Base-by-base conservation (phyloP, 1,140 invertebrate genomes). In the Pogonus chalceus region DNA sequence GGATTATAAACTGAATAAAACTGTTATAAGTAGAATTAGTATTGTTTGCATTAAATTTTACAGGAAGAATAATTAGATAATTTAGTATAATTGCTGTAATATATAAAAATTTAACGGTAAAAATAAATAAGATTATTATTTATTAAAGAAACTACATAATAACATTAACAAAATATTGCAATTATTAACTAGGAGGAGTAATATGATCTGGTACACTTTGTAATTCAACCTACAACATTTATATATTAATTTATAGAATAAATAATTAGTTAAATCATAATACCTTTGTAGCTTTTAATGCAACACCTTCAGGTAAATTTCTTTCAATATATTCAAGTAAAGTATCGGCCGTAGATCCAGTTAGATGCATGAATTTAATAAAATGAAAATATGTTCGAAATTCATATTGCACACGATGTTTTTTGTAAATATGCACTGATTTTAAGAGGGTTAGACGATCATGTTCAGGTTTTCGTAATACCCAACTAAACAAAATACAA, bases 231-330 rank as follows among this genome's bases (percentile, higher is more conserved):
- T 74, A 55, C 10, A 65, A 69, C 35, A 31, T 52, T 58, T 20
- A 48, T 21, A 53, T 26, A 54, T 49, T 49, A 58, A 26, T 7
- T 14, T 52, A 39, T 22, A 43, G 9, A 55, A 56, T 26, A 24
- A 23, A 46, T 31, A 46, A 46, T 16, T 9, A 35, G 22, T 24
- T 43, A 22, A 50, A 49, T 54, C 51, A 53, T 50, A 51, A 55
- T 61, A 88, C 84, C 78, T 87, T 93, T 12, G 90, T 91, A 2
- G 95, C 88, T 80, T 95, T 96, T 74, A 99, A 82, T 18, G 89
- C 88, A 48, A 98, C 88, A 52, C 96, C 95, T 80, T 98, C 96
- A 0, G 96, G 96, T 56, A 98, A 76, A 79, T 98, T 98, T 60
- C 96, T 78, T 69, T 99, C 82, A 53, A 98, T 85, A 70, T 99